Percentiles rank a stretch among this genome's conserved stretches.
Conservation (phyloP, 2,797 vertebrate species). For the Pseudotriccus pelzelni region DNA sequence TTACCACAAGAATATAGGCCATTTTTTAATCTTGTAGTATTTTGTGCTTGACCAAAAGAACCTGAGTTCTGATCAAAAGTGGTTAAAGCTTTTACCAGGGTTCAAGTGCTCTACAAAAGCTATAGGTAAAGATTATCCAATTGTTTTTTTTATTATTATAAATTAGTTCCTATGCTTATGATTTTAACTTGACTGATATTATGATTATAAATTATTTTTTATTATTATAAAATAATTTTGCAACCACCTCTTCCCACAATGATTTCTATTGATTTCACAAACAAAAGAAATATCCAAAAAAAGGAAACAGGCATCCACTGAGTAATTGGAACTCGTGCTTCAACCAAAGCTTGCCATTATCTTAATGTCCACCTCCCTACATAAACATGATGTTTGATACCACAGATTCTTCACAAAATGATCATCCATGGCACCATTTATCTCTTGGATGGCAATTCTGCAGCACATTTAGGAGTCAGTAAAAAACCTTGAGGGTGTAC, state of each 20-base stretch:
- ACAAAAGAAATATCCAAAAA: neutral
- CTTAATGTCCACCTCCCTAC: neutral
- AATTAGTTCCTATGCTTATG: neutral
- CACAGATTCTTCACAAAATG: neutral
- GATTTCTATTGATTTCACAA: neutral
- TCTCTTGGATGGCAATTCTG: neutral
- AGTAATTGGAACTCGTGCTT: neutral
- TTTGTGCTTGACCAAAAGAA: neutral
- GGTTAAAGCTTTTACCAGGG: neutral
- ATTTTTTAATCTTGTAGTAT: neutral
- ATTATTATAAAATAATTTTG: neutral
- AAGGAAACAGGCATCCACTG: neutral
- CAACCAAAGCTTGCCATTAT: neutral
- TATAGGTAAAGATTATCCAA: neutral
- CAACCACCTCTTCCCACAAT: neutral
- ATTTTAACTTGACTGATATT: neutral
- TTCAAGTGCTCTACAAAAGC: neutral
- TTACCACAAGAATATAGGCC: neutral
- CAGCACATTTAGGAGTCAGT: neutral
- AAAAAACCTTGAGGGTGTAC: neutral
- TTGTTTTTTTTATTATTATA: neutral
- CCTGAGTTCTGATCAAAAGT: neutral
- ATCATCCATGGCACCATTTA: fast-evolving
- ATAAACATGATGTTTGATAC: neutral
- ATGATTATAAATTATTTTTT: neutral